Percentiles rank a stretch among this genome's conserved stretches.
These are phyloP conservation scores for Acromyrmex echinatior DNA, from an alignment of 1,140 invertebrate species.

Conservation along the genomic window DNA sequence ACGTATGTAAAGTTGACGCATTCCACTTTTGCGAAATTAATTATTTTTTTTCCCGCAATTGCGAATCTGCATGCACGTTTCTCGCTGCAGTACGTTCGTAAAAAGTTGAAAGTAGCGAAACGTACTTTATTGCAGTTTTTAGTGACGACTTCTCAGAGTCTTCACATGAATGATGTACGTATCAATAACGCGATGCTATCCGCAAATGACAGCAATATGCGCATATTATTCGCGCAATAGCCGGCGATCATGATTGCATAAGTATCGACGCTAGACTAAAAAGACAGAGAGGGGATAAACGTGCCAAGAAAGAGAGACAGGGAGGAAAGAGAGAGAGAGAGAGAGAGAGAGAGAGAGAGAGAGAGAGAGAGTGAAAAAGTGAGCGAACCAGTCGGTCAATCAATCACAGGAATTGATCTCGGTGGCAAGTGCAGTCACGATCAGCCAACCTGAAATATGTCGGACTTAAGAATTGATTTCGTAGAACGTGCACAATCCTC, in stretches of 20 bases:
- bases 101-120: neutral
- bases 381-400: constrained; percentile 62
- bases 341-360: neutral
- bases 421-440: constrained; percentile 69
- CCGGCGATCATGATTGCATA: constrained; percentile 43
- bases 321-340: neutral
- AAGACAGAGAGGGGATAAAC: constrained; percentile 33
- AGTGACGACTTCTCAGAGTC: constrained; percentile 10
- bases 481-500: constrained; percentile 62
- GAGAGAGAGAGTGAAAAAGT: constrained; percentile 29
- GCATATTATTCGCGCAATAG: constrained; percentile 59
- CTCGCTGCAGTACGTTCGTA: neutral
- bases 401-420: constrained; percentile 68
- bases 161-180: neutral
- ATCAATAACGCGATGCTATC: constrained; percentile 29
- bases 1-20: neutral
- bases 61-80: neutral
- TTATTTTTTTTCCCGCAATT: neutral
- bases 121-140: constrained; percentile 27
- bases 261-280: constrained; percentile 51
- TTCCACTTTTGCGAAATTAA: constrained; percentile 7
- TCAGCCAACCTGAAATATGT: constrained; percentile 69
- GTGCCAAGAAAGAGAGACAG: neutral
- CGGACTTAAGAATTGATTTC: constrained; percentile 71
- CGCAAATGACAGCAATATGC: constrained; percentile 24